phyloP scores from a whole-genome alignment of 2,797 vertebrate species.

The Sparus aurata region DNA sequence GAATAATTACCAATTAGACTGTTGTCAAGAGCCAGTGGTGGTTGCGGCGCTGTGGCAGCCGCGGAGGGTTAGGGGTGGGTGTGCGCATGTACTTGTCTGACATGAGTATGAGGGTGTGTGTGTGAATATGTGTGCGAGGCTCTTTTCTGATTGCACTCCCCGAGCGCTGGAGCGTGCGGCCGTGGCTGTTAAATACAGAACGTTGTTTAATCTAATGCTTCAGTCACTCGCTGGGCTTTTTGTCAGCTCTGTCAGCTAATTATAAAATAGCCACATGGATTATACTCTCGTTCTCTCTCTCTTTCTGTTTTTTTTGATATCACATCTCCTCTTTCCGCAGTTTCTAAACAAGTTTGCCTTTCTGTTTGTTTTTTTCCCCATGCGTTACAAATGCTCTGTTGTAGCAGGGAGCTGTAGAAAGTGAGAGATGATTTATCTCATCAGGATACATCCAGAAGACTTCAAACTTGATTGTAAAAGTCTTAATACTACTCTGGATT shows the following conservation, averaged over 20 bases:
- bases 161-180: slow-evolving; percentile 81
- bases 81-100: slow-evolving; percentile 53
- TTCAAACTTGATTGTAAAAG: too few relatives aligned
- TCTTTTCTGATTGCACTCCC: slow-evolving; percentile 77
- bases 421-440: too few relatives aligned
- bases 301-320: slow-evolving; percentile 7
- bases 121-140: slow-evolving; percentile 18
- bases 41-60: slow-evolving; percentile 52
- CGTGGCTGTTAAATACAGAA: slow-evolving; percentile 81
- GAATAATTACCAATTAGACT: slow-evolving; percentile 83
- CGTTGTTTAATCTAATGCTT: slow-evolving; percentile 84
- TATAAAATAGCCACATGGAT: slow-evolving; percentile 80
- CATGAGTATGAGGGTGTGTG: slow-evolving; percentile 38
- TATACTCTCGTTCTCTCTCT: slow-evolving; percentile 32
- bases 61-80: slow-evolving; percentile 52
- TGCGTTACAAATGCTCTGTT: too few relatives aligned
- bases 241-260: slow-evolving; percentile 91
- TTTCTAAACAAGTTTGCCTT: background rate
- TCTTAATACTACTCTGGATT: too few relatives aligned
- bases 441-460: too few relatives aligned
- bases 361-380: too few relatives aligned
- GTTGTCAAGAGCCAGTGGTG: slow-evolving; percentile 74
- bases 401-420: too few relatives aligned
- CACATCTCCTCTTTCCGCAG: background rate
- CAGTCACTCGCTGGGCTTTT: slow-evolving; percentile 76